A percentile compares a stretch with the other conserved stretches of the same genome.
phyloP scores from a whole-genome alignment of 2,888 invertebrate genomes.

The Aphrophora alni region DNA sequence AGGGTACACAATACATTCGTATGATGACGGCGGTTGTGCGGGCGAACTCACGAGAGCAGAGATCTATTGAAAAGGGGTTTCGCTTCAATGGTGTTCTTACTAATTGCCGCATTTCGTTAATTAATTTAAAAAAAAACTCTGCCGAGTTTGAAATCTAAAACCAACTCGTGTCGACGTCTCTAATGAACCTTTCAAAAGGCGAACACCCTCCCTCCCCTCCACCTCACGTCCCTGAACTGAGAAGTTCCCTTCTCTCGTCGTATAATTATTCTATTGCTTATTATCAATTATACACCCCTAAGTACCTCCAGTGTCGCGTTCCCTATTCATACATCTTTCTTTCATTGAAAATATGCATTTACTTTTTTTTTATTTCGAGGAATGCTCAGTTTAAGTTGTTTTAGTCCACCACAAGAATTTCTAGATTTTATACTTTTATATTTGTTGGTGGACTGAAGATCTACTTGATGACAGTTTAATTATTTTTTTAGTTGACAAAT shows the following conservation, averaged over 20 bases:
- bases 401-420: no score
- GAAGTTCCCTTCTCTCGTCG: not conserved
- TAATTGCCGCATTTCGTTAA: slow-evolving; percentile 34
- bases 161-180: not conserved
- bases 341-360: not conserved
- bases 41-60: not conserved
- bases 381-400: not conserved
- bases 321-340: not conserved
- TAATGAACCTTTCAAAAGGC: not conserved
- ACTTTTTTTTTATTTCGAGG: not conserved
- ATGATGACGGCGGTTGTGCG: not conserved
- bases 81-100: slow-evolving; percentile 25
- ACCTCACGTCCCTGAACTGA: no score
- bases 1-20: not conserved
- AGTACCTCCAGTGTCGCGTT: not conserved
- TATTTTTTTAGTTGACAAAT: no score
- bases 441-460: no score
- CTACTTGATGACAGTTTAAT: no score
- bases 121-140: slow-evolving; percentile 29
- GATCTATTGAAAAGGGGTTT: not conserved
- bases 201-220: not conserved
- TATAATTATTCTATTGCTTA: not conserved
- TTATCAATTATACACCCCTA: not conserved
- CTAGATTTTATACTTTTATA: no score
- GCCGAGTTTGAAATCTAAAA: not conserved